Evolutionary conservation across 2,113 vertebrate genomes (phyloP).

Genomic region (Gallinago jamesoni): DNA sequence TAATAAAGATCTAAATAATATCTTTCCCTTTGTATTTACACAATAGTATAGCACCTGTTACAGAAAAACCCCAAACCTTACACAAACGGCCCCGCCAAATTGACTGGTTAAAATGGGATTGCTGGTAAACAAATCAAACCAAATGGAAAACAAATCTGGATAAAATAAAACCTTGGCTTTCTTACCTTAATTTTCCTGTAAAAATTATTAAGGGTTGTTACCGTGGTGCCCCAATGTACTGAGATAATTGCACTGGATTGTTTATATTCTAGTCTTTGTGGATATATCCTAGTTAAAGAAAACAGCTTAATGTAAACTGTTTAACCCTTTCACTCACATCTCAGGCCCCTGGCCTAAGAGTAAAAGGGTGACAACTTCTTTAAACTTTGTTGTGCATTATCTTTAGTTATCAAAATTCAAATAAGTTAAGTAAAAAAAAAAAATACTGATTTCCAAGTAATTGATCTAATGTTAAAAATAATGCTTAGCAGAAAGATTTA

Average conservation of each 20-base stretch:
- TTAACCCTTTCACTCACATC: conserved; percentile 35
- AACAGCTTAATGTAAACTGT: conserved; percentile 71
- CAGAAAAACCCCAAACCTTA: conserved; percentile 41
- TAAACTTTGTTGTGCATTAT: conserved; percentile 52
- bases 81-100: conserved; percentile 45
- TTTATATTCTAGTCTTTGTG: conserved; percentile 40
- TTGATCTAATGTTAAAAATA: conserved; percentile 56
- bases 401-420: conserved; percentile 63
- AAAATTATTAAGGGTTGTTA: conserved; percentile 22
- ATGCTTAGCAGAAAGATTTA: conserved; percentile 59
- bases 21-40: conserved; percentile 72
- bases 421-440: conserved; percentile 58
- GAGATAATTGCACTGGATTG: conserved; percentile 44
- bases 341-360: not conserved
- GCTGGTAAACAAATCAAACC: conserved; percentile 33
- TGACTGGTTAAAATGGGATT: conserved; percentile 55
- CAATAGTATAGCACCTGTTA: conserved; percentile 74
- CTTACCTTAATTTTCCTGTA: conserved; percentile 44
- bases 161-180: conserved; percentile 54
- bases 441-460: conserved; percentile 56
- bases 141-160: conserved; percentile 51
- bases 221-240: not conserved
- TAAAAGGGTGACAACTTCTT: conserved; percentile 31
- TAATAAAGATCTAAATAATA: conserved; percentile 24
- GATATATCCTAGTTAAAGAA: conserved; percentile 60